Evolutionary conservation across 2,113 vertebrate species (phyloP).

Genomic region (Oplegnathus fasciatus): DNA sequence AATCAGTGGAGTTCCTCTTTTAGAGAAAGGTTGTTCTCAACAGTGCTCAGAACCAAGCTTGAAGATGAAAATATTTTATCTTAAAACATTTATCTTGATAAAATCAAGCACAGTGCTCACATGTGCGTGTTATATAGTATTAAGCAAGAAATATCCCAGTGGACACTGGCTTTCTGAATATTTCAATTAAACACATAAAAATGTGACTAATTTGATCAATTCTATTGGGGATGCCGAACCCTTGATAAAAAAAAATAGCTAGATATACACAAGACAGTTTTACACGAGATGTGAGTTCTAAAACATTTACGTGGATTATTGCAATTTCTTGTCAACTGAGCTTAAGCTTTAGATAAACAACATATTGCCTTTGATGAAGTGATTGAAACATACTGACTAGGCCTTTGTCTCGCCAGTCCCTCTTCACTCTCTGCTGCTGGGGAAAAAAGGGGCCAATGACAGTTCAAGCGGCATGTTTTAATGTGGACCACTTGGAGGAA

Average conservation of each 20-base stretch:
- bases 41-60: not conserved
- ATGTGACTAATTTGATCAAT: not conserved
- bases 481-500: not conserved
- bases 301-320: slow-evolving; percentile 8
- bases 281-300: not conserved
- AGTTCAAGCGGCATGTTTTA: not conserved
- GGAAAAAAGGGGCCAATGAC: not conserved
- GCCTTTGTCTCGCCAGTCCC: slow-evolving; percentile 16
- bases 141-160: not conserved
- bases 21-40: not conserved
- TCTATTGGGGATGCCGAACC: not conserved
- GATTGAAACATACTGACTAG: slow-evolving; percentile 10
- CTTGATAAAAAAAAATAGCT: not conserved
- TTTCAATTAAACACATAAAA: not conserved
- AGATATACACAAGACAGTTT: not conserved
- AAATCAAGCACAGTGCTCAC: not conserved
- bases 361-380: slow-evolving; percentile 1
- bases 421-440: slow-evolving; percentile 14
- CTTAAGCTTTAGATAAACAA: slow-evolving; percentile 6
- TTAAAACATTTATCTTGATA: slow-evolving; percentile 5
- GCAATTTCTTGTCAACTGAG: not conserved
- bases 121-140: not conserved
- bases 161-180: not conserved
- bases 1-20: not conserved
- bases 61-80: not conserved